phyloP scores from a whole-genome alignment of 2,888 invertebrate genomes.

The Epistrophe grossulariae region DNA sequence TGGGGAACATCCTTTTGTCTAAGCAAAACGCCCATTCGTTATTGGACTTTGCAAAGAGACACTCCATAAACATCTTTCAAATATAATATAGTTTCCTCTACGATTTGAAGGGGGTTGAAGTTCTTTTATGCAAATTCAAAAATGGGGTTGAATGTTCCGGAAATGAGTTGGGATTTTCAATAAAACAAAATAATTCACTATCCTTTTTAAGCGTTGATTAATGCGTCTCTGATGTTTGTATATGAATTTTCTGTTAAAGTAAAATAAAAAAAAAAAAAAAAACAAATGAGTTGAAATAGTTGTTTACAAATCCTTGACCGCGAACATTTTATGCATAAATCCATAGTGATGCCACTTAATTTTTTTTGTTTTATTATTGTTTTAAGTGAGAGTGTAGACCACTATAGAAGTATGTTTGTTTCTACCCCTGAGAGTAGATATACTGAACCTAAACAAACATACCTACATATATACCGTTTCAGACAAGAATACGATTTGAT shows the following conservation, averaged over 20 bases:
- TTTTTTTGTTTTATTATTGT: constrained; percentile 14
- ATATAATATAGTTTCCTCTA: constrained; percentile 24
- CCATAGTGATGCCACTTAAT: constrained; percentile 57
- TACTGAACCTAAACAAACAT: constrained; percentile 72
- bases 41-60: constrained; percentile 31
- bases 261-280: background rate
- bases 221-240: constrained; percentile 52
- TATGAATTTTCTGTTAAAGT: constrained; percentile 10
- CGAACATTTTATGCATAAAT: constrained; percentile 66
- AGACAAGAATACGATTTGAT: constrained; percentile 73
- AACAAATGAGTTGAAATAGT: constrained; percentile 13
- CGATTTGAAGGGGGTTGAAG: constrained; percentile 2
- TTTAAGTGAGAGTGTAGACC: constrained; percentile 17
- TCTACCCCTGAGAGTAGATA: constrained; percentile 31
- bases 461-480: constrained; percentile 28
- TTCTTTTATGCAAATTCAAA: constrained; percentile 56
- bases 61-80: constrained; percentile 48
- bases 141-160: constrained; percentile 53
- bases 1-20: background rate
- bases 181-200: constrained; percentile 37
- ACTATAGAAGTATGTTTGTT: constrained; percentile 41
- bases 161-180: constrained; percentile 66
- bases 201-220: constrained; percentile 59
- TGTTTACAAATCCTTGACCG: constrained; percentile 67
- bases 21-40: constrained; percentile 46